Conservation (phyloP, 2,113 vertebrate genomes). For the Gallinago media region DNA sequence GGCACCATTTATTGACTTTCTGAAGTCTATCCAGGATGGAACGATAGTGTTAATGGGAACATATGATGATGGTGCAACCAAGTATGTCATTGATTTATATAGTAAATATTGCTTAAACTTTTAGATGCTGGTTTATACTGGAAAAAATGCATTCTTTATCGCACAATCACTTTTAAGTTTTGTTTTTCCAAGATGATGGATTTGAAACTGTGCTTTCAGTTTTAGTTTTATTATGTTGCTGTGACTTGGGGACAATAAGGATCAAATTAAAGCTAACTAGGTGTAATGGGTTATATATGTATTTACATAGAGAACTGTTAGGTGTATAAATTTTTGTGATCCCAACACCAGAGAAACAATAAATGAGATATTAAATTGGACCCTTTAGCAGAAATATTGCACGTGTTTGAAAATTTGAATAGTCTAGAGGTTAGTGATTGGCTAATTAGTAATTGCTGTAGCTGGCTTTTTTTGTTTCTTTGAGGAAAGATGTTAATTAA, state of each 20-base stretch:
- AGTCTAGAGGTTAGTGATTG: not conserved
- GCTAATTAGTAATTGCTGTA: not conserved
- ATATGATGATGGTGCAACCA: constrained; percentile 92
- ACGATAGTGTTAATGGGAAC: constrained; percentile 94
- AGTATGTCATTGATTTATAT: constrained; percentile 79
- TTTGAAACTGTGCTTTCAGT: not conserved
- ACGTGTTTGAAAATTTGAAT: not conserved
- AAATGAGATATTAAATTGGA: not conserved
- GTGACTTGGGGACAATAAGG: not conserved
- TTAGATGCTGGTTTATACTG: not conserved
- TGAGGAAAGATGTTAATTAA: not conserved
- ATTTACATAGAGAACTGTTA: not conserved
- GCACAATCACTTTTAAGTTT: not conserved
- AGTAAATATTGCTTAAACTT: not conserved
- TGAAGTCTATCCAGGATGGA: constrained; percentile 90
- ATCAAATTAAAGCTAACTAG: not conserved
- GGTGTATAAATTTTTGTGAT: not conserved
- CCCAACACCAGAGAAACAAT: not conserved
- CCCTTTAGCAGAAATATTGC: not conserved
- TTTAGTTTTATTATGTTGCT: not conserved
- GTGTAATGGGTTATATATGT: not conserved
- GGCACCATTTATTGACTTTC: constrained; percentile 86
- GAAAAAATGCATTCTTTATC: not conserved
- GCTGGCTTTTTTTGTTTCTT: not conserved
- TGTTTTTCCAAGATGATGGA: not conserved